A percentile compares a stretch with the other conserved stretches of the same genome.
These are phyloP conservation scores for Halcyon malimbica DNA, from an alignment of 2,113 vertebrate genomes.

Conservation along the genomic window DNA sequence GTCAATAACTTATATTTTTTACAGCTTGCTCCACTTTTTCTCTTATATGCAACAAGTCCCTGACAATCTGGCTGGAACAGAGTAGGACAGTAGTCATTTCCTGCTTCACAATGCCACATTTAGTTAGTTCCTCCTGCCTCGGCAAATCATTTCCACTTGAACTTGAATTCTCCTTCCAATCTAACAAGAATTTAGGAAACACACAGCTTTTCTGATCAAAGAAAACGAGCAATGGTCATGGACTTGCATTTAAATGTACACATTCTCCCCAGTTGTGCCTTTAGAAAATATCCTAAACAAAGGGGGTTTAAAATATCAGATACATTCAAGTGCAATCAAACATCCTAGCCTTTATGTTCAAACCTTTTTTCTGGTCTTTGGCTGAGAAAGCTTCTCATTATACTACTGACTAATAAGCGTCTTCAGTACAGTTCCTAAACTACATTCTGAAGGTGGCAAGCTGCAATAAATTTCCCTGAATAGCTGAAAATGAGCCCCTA, in stretches of 20 bases:
- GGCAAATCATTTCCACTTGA: background rate
- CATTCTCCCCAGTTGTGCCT: background rate
- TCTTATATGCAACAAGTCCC: background rate
- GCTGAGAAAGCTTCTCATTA: background rate
- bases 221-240: background rate
- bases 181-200: background rate
- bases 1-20: background rate
- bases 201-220: background rate
- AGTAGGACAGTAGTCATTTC: background rate
- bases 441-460: constrained; percentile 18
- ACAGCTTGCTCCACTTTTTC: background rate
- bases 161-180: background rate
- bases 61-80: background rate
- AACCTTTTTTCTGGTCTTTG: background rate
- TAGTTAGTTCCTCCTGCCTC: background rate
- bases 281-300: background rate
- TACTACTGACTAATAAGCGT: background rate
- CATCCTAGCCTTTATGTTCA: background rate
- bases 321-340: background rate
- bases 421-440: constrained; percentile 14
- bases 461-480: constrained; percentile 10
- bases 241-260: background rate
- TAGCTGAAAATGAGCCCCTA: constrained; percentile 23
- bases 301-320: background rate
- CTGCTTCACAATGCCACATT: background rate